Base-by-base conservation (phyloP, 1,140 invertebrate genomes). In the Hyles vespertilio region DNA sequence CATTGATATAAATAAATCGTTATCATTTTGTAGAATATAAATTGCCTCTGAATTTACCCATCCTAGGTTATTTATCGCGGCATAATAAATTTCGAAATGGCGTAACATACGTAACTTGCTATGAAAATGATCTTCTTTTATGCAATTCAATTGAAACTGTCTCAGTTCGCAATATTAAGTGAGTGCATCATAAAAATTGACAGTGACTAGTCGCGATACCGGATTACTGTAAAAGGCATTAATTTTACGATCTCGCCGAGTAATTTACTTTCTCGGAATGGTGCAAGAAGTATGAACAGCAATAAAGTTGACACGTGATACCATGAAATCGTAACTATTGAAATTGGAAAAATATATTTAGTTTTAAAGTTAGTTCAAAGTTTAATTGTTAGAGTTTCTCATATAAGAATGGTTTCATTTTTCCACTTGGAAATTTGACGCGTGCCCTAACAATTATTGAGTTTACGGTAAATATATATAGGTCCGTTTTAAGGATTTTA, bases 181-280 rank as follows among this genome's bases (percentile, higher is more conserved):
- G 74, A 78, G 69, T 76, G 76, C 67, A 74, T 77, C 75, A 77
- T 85, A 85, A 84, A 84, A 80, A 79, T 79, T 76, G 77, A 81
- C 74, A 83, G 64, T 72, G 81, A 79, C 79, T 81, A 67, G 70
- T 51, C 69, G 56, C 70, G 74, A 70, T 73, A 71, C 74, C 72
- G 71, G 69, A 71, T 84, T 78, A 79, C 79, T 73, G 67, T 77
- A 81, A 74, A 72, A 67, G 73, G 71, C 70, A 79, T 79, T 85
- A 85, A 83, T 77, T 86, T 86, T 82, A 86, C 72, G 79, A 77
- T 74, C 69, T 61, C 74, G 58, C 66, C 59, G 65, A 74, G 70
- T 80, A 84, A 84, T 82, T 82, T 81, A 85, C 79, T 82, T 85
- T 81, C 79, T 77, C 61, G 72, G 76, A 86, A 82, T 81, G 73